Base-by-base conservation (phyloP, 2,113 vertebrate species). In the Hemicordylus capensis region DNA sequence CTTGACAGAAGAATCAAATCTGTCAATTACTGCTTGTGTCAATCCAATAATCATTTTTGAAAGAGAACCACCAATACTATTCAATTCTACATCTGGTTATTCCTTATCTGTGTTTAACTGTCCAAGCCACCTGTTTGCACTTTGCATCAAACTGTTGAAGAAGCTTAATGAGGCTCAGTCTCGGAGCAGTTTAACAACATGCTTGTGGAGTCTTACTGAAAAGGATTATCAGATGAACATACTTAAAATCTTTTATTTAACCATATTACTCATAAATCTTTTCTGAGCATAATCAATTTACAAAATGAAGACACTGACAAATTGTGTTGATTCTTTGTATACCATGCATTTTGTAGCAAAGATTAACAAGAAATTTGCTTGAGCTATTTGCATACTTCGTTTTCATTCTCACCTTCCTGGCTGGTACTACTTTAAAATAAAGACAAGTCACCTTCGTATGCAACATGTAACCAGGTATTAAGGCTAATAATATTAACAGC, bases 81-180 rank as follows among this genome's bases (percentile, higher is more conserved):
- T 20, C 10, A 15, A 4, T 76, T 78, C 70, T 3, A 73, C 85
- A 90, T 59, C 3, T 19, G 51, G 22, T 75, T 79, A 80, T 2
- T 42, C 1, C n/a, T 63, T 72, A 58, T 84, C 91, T 63, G 15
- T 89, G n/a, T 87, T 86, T 63, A 86, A 89, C 85, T 17, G 59
- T 34, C 5, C 48, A 54, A 90, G 64, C 31, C 63, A 89, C 34
- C 66, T 83, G n/a, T 76, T n/a, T 81, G 75, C 34, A 82, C 7
- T 73, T 82, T 64, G 14, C 86, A 44, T 80, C 73, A 61, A 89
- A 87, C 66, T 80, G 80, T 83, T 72, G 58, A 83, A n/a, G 75
- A 80, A 81, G 24, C 70, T 61, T 61, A 6, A 83, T 0, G 0
- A 76, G 34, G 11, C 31, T 37, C 11, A 0, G 24, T 81, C 44